These are phyloP conservation scores for Gryllus bimaculatus DNA, from an alignment of 1,140 invertebrate species.

Conservation along the genomic window DNA sequence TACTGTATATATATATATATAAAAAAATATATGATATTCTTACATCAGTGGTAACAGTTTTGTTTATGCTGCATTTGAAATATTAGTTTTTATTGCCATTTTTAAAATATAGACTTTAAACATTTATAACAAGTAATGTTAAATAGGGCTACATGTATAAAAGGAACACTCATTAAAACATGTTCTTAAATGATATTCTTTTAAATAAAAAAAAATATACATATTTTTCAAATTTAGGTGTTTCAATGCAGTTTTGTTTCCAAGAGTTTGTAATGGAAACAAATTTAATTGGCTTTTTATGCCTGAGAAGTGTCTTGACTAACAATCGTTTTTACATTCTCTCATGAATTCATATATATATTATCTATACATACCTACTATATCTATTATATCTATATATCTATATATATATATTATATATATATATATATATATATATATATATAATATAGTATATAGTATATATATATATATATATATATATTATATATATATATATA, in stretches of 20 bases:
- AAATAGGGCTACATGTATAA: background rate
- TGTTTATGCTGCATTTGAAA: slow-evolving; percentile 1
- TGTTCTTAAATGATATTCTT: slow-evolving; percentile 1
- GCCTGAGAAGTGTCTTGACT: slow-evolving; percentile 3
- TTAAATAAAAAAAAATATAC: background rate
- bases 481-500: too few species aligned
- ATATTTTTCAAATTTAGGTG: slow-evolving; percentile 6
- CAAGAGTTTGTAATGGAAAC: background rate
- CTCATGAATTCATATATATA: background rate
- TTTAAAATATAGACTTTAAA: slow-evolving; percentile 2
- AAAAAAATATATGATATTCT: background rate
- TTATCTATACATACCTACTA: too few species aligned
- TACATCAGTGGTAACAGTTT: background rate
- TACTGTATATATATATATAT: background rate
- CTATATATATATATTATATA: too few species aligned
- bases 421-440: too few species aligned
- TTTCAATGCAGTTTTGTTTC: slow-evolving; percentile 5
- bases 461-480: too few species aligned
- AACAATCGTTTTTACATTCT: background rate
- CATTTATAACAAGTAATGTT: slow-evolving; percentile 6
- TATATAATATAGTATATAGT: too few species aligned
- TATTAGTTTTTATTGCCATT: slow-evolving; percentile 6
- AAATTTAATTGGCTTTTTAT: slow-evolving; percentile 6
- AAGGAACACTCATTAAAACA: background rate
- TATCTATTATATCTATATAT: too few species aligned